Evolutionary conservation across 2,797 vertebrate genomes (phyloP).

Genomic region (Galagoides demidoff): DNA sequence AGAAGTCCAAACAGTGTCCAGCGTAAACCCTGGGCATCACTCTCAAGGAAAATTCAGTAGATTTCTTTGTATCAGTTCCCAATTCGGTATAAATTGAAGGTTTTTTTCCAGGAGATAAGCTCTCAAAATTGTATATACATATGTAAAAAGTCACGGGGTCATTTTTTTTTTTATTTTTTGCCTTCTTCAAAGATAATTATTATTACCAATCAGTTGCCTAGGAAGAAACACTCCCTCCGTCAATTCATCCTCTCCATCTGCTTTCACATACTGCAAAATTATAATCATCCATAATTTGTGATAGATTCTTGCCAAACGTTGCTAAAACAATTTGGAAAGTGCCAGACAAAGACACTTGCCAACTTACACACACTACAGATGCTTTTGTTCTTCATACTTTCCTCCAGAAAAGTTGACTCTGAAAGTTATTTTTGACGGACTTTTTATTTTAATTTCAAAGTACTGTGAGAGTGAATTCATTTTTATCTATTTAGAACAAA

Average conservation of each 20-base stretch:
- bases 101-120: neutral
- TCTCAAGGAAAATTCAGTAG: neutral
- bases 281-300: slow-evolving; percentile 90
- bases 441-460: slow-evolving; percentile 66
- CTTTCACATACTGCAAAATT: slow-evolving; percentile 88
- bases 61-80: neutral
- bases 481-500: slow-evolving; percentile 52
- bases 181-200: slow-evolving; percentile 82
- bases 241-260: slow-evolving; percentile 88
- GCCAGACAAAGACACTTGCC: slow-evolving; percentile 86
- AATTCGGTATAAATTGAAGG: neutral
- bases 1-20: slow-evolving; percentile 47
- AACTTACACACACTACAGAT: slow-evolving; percentile 85
- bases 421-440: slow-evolving; percentile 76
- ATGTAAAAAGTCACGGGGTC: neutral
- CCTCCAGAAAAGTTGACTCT: slow-evolving; percentile 80
- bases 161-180: slow-evolving; percentile 11
- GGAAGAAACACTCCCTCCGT: slow-evolving; percentile 85
- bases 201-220: slow-evolving; percentile 88
- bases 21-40: neutral
- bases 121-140: neutral
- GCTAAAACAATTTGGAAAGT: slow-evolving; percentile 89
- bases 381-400: slow-evolving; percentile 85
- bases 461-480: slow-evolving; percentile 39
- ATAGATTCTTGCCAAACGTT: slow-evolving; percentile 88